Percentiles rank a stretch among this genome's conserved stretches.
phyloP scores from a whole-genome alignment of 2,888 invertebrate genomes.

The Acleris laterana region DNA sequence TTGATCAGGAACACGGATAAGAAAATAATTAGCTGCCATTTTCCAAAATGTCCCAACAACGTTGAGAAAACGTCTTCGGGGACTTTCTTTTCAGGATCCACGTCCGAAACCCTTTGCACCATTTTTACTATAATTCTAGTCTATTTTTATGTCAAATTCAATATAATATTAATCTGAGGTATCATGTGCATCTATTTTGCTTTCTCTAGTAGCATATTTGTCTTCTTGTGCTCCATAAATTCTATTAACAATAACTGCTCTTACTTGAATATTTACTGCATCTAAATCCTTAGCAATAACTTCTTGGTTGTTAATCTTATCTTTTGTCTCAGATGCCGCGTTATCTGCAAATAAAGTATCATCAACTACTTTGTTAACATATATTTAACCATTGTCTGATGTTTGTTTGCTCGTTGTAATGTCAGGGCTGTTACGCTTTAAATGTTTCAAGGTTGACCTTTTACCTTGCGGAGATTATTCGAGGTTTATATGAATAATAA shows the following conservation, averaged over 20 bases:
- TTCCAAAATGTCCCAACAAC: slow-evolving; percentile 82
- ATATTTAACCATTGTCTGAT: not conserved
- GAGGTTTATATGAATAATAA: not conserved
- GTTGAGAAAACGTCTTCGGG: slow-evolving; percentile 65
- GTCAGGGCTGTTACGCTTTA: slow-evolving; percentile 5
- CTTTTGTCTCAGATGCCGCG: not conserved
- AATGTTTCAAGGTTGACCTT: slow-evolving; percentile 1
- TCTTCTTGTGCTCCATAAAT: not conserved
- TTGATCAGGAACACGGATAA: slow-evolving; percentile 87
- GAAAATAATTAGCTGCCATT: slow-evolving; percentile 88
- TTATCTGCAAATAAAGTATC: slow-evolving; percentile 13
- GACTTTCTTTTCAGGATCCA: slow-evolving; percentile 42
- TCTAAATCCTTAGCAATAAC: not conserved
- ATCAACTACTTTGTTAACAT: not conserved
- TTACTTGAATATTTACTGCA: not conserved
- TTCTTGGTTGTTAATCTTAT: slow-evolving; percentile 4
- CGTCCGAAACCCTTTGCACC: slow-evolving; percentile 53
- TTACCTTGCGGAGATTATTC: not conserved
- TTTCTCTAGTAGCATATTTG: not conserved
- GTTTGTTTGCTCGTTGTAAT: not conserved
- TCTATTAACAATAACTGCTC: not conserved
- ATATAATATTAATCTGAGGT: not conserved
- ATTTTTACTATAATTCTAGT: slow-evolving; percentile 44
- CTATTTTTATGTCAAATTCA: not conserved
- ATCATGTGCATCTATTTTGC: not conserved